phyloP scores from a whole-genome alignment of 2,113 vertebrate species.

The Mionectes macconnelli region DNA sequence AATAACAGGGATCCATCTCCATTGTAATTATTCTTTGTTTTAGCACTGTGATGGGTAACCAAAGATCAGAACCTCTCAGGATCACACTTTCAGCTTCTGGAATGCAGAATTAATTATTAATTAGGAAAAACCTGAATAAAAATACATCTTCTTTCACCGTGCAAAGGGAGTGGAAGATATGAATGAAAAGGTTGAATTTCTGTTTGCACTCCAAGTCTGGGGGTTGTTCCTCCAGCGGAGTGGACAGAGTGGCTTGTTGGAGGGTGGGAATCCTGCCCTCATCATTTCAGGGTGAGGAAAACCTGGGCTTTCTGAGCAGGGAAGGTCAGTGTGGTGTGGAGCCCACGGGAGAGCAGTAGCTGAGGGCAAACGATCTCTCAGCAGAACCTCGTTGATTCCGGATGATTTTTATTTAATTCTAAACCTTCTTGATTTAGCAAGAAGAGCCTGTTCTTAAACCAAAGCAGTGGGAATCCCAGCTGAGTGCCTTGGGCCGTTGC shows the following conservation, averaged over 20 bases:
- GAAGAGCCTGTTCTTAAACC: neutral
- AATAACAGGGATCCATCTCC: neutral
- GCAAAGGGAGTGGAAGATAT: neutral
- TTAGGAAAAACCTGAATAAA: neutral
- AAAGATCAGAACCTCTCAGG: neutral
- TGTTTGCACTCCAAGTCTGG: neutral
- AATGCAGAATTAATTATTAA: neutral
- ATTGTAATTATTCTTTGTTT: neutral
- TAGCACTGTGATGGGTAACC: neutral
- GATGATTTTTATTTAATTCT: neutral
- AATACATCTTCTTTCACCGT: neutral
- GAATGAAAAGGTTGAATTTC: too few relatives aligned
- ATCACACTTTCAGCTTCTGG: neutral
- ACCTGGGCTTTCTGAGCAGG: neutral
- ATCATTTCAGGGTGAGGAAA: neutral
- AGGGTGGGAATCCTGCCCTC: neutral
- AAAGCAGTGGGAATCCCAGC: neutral
- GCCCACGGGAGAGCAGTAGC: neutral
- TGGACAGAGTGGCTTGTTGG: fast-evolving
- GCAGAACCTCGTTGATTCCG: neutral
- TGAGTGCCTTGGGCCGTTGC: neutral
- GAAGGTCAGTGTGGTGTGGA: fast-evolving
- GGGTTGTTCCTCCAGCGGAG: neutral
- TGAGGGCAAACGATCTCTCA: neutral
- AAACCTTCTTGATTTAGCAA: neutral